phyloP scores from a whole-genome alignment of 1,140 invertebrate genomes.

The Achroia grisella region DNA sequence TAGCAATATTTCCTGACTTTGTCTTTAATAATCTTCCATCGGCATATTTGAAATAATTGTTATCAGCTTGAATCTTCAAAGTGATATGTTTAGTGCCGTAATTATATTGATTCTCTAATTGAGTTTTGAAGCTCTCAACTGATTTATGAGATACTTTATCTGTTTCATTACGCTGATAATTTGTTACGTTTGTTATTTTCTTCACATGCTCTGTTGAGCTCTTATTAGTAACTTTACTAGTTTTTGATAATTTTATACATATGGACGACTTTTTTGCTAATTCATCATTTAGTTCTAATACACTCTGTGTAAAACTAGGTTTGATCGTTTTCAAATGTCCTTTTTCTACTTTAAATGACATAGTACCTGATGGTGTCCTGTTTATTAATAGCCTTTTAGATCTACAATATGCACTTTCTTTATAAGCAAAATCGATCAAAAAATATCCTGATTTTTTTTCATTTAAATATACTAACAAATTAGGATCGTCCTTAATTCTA shows the following conservation, averaged over 20 bases:
- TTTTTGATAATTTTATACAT: neutral
- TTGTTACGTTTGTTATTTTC: neutral
- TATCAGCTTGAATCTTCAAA: neutral
- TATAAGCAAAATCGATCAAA: slow-evolving; percentile 15
- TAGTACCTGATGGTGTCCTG: slow-evolving; percentile 23
- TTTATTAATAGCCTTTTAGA: slow-evolving; percentile 20
- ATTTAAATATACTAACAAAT: slow-evolving; percentile 17
- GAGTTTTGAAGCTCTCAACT: too few species aligned
- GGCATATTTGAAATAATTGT: neutral
- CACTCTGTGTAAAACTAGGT: neutral
- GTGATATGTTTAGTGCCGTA: neutral
- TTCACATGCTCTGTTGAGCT: neutral
- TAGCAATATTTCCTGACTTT: neutral
- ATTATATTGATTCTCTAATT: too few species aligned
- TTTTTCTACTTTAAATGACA: slow-evolving; percentile 24
- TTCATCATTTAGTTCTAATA: slow-evolving; percentile 3
- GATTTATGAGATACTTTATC: too few species aligned
- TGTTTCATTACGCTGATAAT: neutral
- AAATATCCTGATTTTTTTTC: slow-evolving; percentile 21
- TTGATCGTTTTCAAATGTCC: slow-evolving; percentile 10
- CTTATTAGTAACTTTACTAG: neutral
- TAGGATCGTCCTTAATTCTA: slow-evolving; percentile 14
- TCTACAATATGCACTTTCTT: slow-evolving; percentile 1
- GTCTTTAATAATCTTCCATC: neutral
- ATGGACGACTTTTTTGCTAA: neutral